Base-by-base conservation (phyloP, 2,888 invertebrate species). In the Theretra japonica region DNA sequence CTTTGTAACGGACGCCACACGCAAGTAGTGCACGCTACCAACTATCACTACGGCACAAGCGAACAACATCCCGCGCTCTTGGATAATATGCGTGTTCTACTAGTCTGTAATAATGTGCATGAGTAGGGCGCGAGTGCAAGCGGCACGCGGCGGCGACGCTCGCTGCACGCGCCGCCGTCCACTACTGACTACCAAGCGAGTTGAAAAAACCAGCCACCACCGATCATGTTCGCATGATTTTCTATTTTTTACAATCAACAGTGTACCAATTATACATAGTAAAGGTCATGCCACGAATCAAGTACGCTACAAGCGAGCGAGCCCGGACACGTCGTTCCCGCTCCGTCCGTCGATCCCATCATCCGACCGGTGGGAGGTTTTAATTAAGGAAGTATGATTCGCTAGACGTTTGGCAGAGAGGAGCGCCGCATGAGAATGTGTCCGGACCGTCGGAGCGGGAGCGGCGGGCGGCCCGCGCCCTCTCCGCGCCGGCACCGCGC, bases 401-500 rank as follows among this genome's bases (percentile, higher is more conserved):
- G 87, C 70, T 73, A 48, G 87, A 69, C 33, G 62, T 30, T 8
- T 74, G 86, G 85, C 74, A 86, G 82, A 68, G 86, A 71, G 95
- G 87, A 0, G 96, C 96, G 56, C 25, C 30, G 60, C 19, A 59
- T 59, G 57, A 53, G 25, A 33, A 68, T 70, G 69, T 48, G 56
- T 41, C 62, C 70, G 50, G 74, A 30, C n/a, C 70, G 69, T 57
- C 53, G 59, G 59, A 17, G 28, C 30, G 28, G 59, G 28, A 41
- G 73, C 23, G 79, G 79, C 74, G 87, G 84, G 28, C 75, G 87
- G 81, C 65, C n/a, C 17, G 58, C 15, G 33, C n/a, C n/a, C n/a
- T n/a, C n/a, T n/a, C n/a, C n/a, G 87, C 71, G 95, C 87, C 1
- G 96, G 28, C 84, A 96, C 84, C 96, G 96, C 96, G 96, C 96